A percentile compares a stretch with the other conserved stretches of the same genome.
Evolutionary conservation across 2,797 vertebrate species (phyloP).

Genomic region (Xerus rutilus): DNA sequence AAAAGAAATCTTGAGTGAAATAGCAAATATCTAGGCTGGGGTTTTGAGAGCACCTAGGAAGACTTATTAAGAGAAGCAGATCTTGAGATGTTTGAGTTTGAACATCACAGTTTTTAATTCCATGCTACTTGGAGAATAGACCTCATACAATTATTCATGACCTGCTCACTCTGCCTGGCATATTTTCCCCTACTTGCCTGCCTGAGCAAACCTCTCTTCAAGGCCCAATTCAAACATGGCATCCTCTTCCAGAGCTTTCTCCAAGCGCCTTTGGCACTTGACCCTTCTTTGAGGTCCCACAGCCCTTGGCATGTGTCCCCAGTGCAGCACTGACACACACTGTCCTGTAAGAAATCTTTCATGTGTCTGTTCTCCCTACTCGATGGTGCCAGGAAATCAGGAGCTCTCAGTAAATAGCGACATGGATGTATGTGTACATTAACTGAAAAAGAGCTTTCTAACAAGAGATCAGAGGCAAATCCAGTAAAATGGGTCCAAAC

Average conservation of each 20-base stretch:
- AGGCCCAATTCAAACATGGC: not conserved
- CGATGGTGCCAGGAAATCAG: not conserved
- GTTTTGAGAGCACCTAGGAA: not conserved
- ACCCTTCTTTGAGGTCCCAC: not conserved
- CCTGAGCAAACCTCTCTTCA: not conserved
- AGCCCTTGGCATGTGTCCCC: not conserved
- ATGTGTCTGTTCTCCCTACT: not conserved
- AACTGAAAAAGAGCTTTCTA: not conserved
- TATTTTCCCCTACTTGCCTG: not conserved
- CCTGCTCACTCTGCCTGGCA: not conserved
- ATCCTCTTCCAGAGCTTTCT: not conserved
- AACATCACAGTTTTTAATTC: not conserved
- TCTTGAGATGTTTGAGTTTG: not conserved
- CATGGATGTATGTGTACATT: not conserved
- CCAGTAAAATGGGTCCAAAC: not conserved
- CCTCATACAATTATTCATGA: not conserved
- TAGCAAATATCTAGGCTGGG: not conserved
- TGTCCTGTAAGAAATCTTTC: not conserved
- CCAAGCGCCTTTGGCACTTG: not conserved
- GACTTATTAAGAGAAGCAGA: not conserved
- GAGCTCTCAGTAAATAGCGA: not conserved
- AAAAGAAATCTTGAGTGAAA: constrained; percentile 11
- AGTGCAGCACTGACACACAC: not conserved
- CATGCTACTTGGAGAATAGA: not conserved
- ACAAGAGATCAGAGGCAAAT: not conserved